phyloP scores from a whole-genome alignment of 1,140 invertebrate species.

The Bombus breviceps region DNA sequence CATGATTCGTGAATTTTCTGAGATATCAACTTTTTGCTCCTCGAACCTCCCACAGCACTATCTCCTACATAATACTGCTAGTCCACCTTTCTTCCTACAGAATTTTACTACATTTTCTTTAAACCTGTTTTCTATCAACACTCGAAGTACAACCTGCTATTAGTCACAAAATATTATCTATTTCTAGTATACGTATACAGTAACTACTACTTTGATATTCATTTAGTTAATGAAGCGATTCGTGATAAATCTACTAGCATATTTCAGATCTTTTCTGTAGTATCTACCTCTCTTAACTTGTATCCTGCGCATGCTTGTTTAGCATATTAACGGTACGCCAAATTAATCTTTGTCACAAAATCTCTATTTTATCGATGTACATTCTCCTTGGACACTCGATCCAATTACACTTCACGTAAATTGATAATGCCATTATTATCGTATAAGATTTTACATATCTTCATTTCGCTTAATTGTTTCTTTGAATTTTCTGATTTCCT shows the following conservation, averaged over 20 bases:
- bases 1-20: conserved; percentile 3
- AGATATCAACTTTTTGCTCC: not conserved
- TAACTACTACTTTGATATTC: not conserved
- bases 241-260: not conserved
- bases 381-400: not conserved
- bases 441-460: not conserved
- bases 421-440: not conserved
- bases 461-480: not conserved
- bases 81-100: not conserved
- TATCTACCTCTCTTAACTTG: not conserved
- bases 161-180: conserved; percentile 1
- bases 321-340: conserved; percentile 9
- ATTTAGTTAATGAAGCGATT: not conserved
- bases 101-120: not conserved
- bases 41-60: not conserved
- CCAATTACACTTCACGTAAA: not conserved
- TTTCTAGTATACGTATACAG: not conserved
- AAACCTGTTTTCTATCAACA: not conserved
- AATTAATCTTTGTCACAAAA: conserved; percentile 4
- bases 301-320: not conserved
- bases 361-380: not conserved
- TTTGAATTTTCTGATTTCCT: not conserved
- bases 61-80: not conserved
- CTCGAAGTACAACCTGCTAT: not conserved
- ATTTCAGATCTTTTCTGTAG: not conserved